Evolutionary conservation across 2,888 invertebrate species (phyloP).

Genomic region (Dryadula phaetusa): DNA sequence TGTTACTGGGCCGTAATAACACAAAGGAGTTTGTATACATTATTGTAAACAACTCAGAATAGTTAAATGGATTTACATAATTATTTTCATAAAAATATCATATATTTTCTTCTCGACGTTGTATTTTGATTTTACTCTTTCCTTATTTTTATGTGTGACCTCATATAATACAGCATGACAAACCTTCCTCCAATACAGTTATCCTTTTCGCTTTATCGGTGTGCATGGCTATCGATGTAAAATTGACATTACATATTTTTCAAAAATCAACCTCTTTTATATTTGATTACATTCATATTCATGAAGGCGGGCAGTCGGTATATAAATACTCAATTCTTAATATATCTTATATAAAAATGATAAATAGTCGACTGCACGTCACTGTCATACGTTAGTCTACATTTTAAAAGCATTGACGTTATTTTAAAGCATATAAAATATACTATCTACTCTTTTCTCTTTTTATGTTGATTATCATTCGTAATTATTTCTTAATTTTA

Average conservation of each 20-base stretch:
- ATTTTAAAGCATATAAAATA: conserved; percentile 19
- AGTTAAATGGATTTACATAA: conserved; percentile 55
- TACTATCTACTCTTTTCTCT: conserved; percentile 25
- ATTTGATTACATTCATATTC: conserved; percentile 61
- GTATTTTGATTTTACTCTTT: conserved; percentile 57
- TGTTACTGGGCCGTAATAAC: neutral
- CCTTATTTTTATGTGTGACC: conserved; percentile 67
- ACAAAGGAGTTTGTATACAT: conserved; percentile 17
- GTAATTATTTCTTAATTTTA: neutral
- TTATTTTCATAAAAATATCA: conserved; percentile 52
- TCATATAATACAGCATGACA: conserved; percentile 78
- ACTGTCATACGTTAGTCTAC: conserved; percentile 66
- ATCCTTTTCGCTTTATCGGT: conserved; percentile 69
- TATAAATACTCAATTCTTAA: conserved; percentile 48
- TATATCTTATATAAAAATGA: conserved; percentile 25
- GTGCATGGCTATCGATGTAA: conserved; percentile 77
- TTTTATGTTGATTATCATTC: conserved; percentile 7
- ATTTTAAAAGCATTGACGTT: conserved; percentile 66
- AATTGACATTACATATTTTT: conserved; percentile 55
- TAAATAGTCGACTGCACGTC: conserved; percentile 72
- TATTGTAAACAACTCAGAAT: conserved; percentile 22
- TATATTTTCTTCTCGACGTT: conserved; percentile 59
- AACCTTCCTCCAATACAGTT: conserved; percentile 56
- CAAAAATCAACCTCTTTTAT: conserved; percentile 60
- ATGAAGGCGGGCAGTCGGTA: conserved; percentile 73